Percentiles rank a stretch among this genome's conserved stretches.
Conservation (phyloP, 2,888 invertebrate species). For the Orthonevra nobilis region DNA sequence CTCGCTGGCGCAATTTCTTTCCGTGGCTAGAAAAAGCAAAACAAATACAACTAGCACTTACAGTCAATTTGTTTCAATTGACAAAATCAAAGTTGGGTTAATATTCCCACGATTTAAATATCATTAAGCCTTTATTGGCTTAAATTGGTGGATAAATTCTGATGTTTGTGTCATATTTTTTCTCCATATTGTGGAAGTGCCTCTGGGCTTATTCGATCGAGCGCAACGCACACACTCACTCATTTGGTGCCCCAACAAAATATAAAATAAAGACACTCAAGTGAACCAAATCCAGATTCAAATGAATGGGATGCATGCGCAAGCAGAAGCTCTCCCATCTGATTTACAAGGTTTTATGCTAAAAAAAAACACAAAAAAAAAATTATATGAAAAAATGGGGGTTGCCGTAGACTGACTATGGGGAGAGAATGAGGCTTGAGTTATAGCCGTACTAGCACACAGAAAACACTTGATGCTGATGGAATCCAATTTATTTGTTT, state of each 20-base stretch:
- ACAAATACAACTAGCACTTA: no score
- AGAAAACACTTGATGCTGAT: slow-evolving; percentile 6
- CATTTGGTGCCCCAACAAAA: background rate
- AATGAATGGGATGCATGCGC: background rate
- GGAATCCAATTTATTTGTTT: slow-evolving; percentile 13
- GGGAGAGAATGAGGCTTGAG: slow-evolving; percentile 1
- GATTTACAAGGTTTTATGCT: no score
- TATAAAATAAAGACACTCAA: background rate
- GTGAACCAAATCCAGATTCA: background rate
- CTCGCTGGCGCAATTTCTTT: no score
- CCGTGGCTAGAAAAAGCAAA: slow-evolving; percentile 51
- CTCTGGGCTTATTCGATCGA: background rate
- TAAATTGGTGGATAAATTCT: slow-evolving; percentile 67
- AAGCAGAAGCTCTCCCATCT: no score
- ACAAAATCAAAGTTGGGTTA: slow-evolving; percentile 64
- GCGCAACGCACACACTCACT: background rate
- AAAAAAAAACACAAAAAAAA: no score
- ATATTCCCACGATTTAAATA: slow-evolving; percentile 66
- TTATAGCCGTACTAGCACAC: background rate
- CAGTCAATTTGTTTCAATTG: slow-evolving; percentile 67
- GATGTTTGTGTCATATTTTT: slow-evolving; percentile 56
- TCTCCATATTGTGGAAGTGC: slow-evolving; percentile 53
- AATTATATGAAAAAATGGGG: no score
- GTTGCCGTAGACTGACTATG: background rate
- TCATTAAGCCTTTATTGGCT: slow-evolving; percentile 67